Percentiles rank a stretch among this genome's conserved stretches.
Conservation (phyloP, 2,797 vertebrate species). For the Ctenopoma multispine region DNA sequence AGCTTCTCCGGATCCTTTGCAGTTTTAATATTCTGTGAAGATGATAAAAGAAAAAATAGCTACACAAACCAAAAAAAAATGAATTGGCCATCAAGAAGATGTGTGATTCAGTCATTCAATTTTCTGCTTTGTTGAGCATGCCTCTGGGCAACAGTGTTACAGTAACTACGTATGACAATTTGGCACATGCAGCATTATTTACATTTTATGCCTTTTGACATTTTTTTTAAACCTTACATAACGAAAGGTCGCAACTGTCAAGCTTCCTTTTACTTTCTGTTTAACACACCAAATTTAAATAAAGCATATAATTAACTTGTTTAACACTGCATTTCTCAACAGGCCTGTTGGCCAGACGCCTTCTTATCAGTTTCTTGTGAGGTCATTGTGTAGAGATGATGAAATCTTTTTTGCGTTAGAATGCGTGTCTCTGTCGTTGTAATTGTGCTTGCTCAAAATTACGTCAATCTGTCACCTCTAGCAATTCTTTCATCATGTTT, state of each 20-base stretch:
- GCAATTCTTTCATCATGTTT: conserved; percentile 25
- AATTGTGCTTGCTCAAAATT: conserved; percentile 28
- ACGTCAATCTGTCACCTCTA: conserved; percentile 44
- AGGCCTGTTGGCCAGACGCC: conserved; percentile 3
- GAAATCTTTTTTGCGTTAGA: conserved; percentile 33
- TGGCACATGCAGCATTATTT: conserved; percentile 41
- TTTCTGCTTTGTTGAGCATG: conserved; percentile 62
- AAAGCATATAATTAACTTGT: conserved; percentile 31
- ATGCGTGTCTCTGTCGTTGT: conserved; percentile 20
- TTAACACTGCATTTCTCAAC: background rate
- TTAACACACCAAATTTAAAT: conserved; percentile 23
- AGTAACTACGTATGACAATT: conserved; percentile 59
- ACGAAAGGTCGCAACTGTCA: conserved; percentile 52
- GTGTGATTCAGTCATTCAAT: conserved; percentile 62
- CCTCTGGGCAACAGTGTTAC: conserved; percentile 47
- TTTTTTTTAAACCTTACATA: conserved; percentile 39
- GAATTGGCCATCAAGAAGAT: conserved; percentile 51
- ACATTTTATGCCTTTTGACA: conserved; percentile 48
- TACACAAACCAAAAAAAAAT: conserved; percentile 27
- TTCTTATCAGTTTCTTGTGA: background rate
- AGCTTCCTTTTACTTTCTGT: conserved; percentile 26
- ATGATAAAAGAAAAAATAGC: conserved; percentile 17
- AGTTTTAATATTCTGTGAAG: conserved; percentile 18
- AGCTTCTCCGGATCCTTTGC: conserved; percentile 7
- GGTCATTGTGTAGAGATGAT: conserved; percentile 18